Percentiles rank a stretch among this genome's conserved stretches.
Evolutionary conservation across 2,113 vertebrate species (phyloP).

Genomic region (Brachionichthys hirsutus): DNA sequence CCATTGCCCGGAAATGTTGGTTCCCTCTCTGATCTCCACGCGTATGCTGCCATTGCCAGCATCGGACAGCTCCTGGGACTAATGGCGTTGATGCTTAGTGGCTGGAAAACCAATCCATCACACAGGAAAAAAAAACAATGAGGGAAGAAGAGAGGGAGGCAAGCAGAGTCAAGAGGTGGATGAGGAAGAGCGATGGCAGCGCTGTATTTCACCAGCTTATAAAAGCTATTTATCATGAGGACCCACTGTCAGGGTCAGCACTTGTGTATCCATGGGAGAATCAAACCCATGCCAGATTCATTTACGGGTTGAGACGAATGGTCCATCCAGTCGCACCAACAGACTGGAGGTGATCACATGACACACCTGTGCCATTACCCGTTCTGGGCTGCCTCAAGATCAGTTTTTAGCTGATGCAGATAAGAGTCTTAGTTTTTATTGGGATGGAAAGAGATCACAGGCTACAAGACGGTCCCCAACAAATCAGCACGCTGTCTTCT

Average conservation of each 20-base stretch:
- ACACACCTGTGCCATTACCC: constrained; percentile 1
- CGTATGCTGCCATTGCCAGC: constrained; percentile 35
- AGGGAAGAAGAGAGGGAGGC: constrained; percentile 12
- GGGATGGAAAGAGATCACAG: no score
- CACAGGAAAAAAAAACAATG: constrained; percentile 35
- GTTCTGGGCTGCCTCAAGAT: background rate
- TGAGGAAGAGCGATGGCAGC: constrained; percentile 53
- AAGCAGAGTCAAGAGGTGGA: constrained; percentile 33
- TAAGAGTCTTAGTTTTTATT: no score
- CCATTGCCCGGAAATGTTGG: constrained; percentile 55
- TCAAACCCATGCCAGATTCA: constrained; percentile 69
- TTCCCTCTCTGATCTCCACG: constrained; percentile 55
- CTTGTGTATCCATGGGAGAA: constrained; percentile 64
- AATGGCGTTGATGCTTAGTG: constrained; percentile 71
- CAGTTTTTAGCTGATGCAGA: background rate
- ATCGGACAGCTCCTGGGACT: constrained; percentile 58
- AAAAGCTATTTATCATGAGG: constrained; percentile 78
- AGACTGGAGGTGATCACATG: constrained; percentile 18
- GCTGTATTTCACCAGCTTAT: constrained; percentile 74
- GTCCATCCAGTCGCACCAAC: constrained; percentile 56
- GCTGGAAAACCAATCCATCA: constrained; percentile 77
- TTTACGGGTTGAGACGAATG: constrained; percentile 66
- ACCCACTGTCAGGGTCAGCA: constrained; percentile 71
- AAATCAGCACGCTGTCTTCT: no score
- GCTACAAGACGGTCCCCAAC: no score